Conservation (phyloP, 2,797 vertebrate genomes). For the Diceros bicornis region DNA sequence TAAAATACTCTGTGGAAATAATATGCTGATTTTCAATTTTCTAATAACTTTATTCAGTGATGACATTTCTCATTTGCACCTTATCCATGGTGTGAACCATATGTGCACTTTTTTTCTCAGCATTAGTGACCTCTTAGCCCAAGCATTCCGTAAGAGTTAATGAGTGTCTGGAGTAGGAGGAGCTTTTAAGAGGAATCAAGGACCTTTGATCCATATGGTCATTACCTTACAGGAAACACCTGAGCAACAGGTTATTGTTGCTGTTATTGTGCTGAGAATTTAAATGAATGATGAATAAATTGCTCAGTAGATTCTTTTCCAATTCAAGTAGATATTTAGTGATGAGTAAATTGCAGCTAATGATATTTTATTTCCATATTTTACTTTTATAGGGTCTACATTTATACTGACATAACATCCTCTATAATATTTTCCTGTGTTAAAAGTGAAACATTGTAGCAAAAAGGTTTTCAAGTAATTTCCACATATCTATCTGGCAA, state of each 20-base stretch:
- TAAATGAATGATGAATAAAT: slow-evolving; percentile 55
- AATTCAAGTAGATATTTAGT: slow-evolving; percentile 14
- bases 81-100: slow-evolving; percentile 28
- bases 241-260: neutral
- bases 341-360: neutral
- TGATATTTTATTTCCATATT: neutral
- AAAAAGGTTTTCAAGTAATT: neutral
- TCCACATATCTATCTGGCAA: neutral
- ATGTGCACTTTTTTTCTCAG: neutral
- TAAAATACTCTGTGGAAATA: neutral
- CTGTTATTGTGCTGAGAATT: slow-evolving; percentile 9
- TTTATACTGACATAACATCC: neutral
- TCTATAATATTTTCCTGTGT: neutral
- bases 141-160: neutral
- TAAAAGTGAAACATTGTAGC: neutral
- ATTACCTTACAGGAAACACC: slow-evolving; percentile 54
- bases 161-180: neutral
- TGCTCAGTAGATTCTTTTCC: neutral
- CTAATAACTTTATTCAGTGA: neutral
- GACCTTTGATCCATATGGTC: neutral
- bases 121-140: slow-evolving; percentile 3
- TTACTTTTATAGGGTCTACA: neutral
- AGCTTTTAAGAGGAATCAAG: slow-evolving; percentile 46
- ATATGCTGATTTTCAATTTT: slow-evolving; percentile 43
- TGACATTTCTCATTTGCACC: slow-evolving; percentile 66